Base-by-base conservation (phyloP, 2,113 vertebrate species). In the Caretta caretta region DNA sequence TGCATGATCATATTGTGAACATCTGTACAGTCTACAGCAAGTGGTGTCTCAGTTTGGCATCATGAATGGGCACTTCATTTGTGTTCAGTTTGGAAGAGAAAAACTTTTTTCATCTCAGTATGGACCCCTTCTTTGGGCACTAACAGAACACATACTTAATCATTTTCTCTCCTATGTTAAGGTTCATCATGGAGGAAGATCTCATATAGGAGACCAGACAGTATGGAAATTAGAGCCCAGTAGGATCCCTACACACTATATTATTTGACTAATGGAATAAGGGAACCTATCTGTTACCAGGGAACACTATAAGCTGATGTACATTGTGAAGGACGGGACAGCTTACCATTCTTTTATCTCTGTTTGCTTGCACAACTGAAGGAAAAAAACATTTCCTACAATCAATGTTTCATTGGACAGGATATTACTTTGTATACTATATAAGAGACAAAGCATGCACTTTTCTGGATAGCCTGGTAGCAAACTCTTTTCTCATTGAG, bases 211-310 rank as follows among this genome's bases (percentile, higher is more conserved):
- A 89, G 10, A 87, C 10, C 9, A 22, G 50, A 90, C 84, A 29
- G 81, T 17, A 59, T 27, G n/a, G 17, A 79, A 17, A 49, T 72
- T 62, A 75, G 20, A 29, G 81, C 29, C 29, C 25, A 90, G 24
- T 80, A 24, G 59, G 20, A 87, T 57, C 1, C 2, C 14, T 4
- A 2, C 69, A 10, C 6, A 27, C n/a, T 76, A 38, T 72, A 22
- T 72, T 38, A 72, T 79, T 90, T 93, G 49, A 88, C n/a, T 20
- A 80, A n/a, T 49, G 83, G 53, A 87, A 53, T 49, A 84, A 75
- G 42, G 31, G 54, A 76, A 86, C 87, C 50, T 22, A 22, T 72
- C 19, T 72, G 31, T 72, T 72, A 20, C 16, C n/a, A 38, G n/a
- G 35, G 38, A 57, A 35, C 56, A 75, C 9, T 79, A 24, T 5